Percentiles rank a stretch among this genome's conserved stretches.
Conservation (phyloP, 2,113 vertebrate species). For the Lamprologus lemairii region DNA sequence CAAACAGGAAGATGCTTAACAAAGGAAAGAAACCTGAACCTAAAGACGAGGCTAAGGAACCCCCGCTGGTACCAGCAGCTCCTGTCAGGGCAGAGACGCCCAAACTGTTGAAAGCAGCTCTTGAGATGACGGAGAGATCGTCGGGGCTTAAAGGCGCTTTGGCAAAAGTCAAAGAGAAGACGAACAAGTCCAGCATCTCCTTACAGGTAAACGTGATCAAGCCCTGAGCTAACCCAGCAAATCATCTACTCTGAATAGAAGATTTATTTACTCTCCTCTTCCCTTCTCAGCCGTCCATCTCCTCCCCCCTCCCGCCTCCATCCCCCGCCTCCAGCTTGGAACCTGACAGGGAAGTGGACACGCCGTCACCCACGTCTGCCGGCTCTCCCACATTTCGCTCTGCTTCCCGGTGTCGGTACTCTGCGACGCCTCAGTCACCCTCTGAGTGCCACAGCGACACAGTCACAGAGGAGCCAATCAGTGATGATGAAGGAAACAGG, state of each 20-base stretch:
- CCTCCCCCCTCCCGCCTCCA: slow-evolving; percentile 46
- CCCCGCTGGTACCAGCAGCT: slow-evolving; percentile 58
- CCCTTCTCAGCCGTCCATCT: slow-evolving; percentile 57
- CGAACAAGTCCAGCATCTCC: slow-evolving; percentile 73
- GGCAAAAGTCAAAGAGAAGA: slow-evolving; percentile 75
- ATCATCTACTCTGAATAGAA: background rate
- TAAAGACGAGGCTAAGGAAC: slow-evolving; percentile 58
- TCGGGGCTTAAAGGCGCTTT: slow-evolving; percentile 69
- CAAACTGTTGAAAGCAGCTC: slow-evolving; percentile 80
- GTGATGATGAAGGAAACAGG: background rate
- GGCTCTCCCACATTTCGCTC: slow-evolving; percentile 47
- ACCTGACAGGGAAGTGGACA: slow-evolving; percentile 18
- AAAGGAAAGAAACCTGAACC: slow-evolving; percentile 77
- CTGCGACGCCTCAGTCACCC: slow-evolving; percentile 43
- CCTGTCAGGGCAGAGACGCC: slow-evolving; percentile 77
- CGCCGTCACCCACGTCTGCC: slow-evolving; percentile 50
- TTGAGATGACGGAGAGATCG: slow-evolving; percentile 74
- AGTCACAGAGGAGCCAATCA: slow-evolving; percentile 14
- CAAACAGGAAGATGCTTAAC: slow-evolving; percentile 83
- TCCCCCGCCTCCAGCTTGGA: slow-evolving; percentile 37
- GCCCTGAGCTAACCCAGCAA: background rate
- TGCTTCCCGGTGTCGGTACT: slow-evolving; percentile 14
- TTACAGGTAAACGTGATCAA: slow-evolving; percentile 50
- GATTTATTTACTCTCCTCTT: background rate
- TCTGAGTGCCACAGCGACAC: background rate